Base-by-base conservation (phyloP, 2,888 invertebrate species). In the Neoaliturus tenellus region DNA sequence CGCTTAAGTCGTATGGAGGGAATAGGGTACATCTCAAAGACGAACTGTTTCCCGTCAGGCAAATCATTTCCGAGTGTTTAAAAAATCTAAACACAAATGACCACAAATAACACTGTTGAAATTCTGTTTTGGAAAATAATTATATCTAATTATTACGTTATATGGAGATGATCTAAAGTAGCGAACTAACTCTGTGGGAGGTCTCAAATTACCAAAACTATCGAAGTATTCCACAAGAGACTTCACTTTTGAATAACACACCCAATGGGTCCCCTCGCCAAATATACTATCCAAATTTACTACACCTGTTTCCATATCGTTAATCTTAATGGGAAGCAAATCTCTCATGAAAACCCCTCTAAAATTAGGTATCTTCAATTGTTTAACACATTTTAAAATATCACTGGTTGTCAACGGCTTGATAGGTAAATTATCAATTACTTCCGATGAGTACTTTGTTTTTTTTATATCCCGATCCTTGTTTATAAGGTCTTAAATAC, bases 281-380 rank as follows among this genome's bases (percentile, higher is more conserved):
- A 17, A 25, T 41, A 71, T 71, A 41, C 35, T 71, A 28, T 71
- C 71, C 17, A 33, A 71, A 71, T 71, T 35, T 8, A 71, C 71
- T 20, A 39, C 41, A 5, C 35, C 71, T 0, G 5, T 20, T 41
- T 35, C 71, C 0, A 4, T 39, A 17, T 39, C 28, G 20, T 71
- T 12, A 20, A 71, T 39, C 4, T 1, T 41, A 35, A 12, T 6
- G 1, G 71, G 35, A 20, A 71, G 20, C 8, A 20, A 6, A 71
- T 71, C 71, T 39, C 39, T 35, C 71, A 71, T 71, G 41, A 71
- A 71, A 20, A 71, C 20, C n/a, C 71, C 71, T 71, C 71, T 71
- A 71, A 71, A 71, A 71, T 35, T 14, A n/a, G 41, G 41, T n/a
- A 71, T 33, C 4, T 41, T 71, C 8, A 71, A 39, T 39, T 39